phyloP scores from a whole-genome alignment of 2,113 vertebrate species.

The Cepphus grylle region DNA sequence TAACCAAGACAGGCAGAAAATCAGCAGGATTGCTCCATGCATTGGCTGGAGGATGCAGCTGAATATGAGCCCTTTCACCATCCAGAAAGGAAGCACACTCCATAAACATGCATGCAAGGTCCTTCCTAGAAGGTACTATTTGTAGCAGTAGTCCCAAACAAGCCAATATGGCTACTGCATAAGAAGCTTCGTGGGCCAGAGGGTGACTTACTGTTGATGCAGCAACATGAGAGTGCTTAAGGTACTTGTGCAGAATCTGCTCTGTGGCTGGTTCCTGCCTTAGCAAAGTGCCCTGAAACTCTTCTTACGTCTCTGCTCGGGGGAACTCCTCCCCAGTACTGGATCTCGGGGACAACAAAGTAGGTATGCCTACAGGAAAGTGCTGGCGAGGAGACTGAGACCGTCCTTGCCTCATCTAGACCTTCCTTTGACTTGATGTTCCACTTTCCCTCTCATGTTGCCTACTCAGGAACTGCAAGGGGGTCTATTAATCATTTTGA shows the following conservation, averaged over 20 bases:
- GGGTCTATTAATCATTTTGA: neutral
- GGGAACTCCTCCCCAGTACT: neutral
- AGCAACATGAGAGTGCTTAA: neutral
- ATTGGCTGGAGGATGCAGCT: neutral
- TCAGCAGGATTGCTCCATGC: neutral
- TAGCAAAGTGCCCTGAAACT: neutral
- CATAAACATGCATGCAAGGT: neutral
- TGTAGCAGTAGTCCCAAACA: neutral
- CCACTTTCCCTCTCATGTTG: neutral
- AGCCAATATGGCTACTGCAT: neutral
- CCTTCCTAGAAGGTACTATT: neutral
- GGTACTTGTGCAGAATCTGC: neutral
- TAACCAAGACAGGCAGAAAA: rapidly evolving
- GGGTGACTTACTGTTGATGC: neutral
- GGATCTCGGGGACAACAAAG: neutral
- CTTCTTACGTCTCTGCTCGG: neutral
- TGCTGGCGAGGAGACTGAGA: neutral
- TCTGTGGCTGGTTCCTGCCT: neutral
- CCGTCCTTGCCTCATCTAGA: neutral
- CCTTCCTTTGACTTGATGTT: neutral
- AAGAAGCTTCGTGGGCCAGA: neutral
- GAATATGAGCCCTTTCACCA: neutral
- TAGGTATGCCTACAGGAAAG: neutral
- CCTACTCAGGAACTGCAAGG: neutral
- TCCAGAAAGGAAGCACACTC: neutral